Evolutionary conservation across 2,113 vertebrate species (phyloP).

Genomic region (Pionites leucogaster): DNA sequence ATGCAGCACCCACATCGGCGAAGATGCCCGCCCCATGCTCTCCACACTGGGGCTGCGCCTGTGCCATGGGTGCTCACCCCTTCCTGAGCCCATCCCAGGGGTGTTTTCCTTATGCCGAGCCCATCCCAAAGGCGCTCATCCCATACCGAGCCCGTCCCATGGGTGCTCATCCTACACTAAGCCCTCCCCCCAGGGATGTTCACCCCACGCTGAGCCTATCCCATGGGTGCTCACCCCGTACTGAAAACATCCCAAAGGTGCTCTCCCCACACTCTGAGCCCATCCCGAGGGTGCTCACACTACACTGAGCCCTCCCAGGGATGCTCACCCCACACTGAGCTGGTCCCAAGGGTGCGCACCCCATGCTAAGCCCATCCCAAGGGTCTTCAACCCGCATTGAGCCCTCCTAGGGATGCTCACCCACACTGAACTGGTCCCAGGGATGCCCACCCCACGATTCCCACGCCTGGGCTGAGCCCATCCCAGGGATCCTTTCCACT

Average conservation of each 20-base stretch:
- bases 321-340: neutral
- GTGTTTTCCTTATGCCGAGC: neutral
- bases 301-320: neutral
- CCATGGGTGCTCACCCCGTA: neutral
- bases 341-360: neutral
- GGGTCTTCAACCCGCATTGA: neutral
- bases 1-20: accelerated
- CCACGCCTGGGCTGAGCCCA: neutral
- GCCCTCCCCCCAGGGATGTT: neutral
- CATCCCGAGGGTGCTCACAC: neutral
- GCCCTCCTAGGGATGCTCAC: neutral
- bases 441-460: neutral
- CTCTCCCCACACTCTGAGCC: neutral
- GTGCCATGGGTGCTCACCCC: neutral
- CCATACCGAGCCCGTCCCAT: neutral
- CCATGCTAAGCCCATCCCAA: too few relatives aligned
- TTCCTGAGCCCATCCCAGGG: too few relatives aligned
- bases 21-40: accelerated
- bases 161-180: neutral
- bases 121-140: neutral
- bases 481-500: neutral
- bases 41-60: accelerated
- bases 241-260: neutral
- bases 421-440: neutral
- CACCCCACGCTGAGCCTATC: accelerated